phyloP scores from a whole-genome alignment of 2,797 vertebrate species.

The Gobio occitaniae region DNA sequence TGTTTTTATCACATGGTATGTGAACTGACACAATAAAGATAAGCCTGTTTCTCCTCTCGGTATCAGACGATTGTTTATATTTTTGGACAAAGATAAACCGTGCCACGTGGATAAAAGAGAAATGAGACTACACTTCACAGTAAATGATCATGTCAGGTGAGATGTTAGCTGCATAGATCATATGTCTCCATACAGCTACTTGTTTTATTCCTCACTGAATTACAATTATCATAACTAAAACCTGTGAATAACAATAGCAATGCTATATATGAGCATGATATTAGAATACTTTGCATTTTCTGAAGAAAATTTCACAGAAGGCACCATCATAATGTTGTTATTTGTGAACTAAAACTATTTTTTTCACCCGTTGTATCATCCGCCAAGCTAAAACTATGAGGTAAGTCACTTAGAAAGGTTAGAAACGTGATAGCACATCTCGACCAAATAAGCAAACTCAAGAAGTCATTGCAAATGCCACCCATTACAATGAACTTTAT shows the following conservation, averaged over 20 bases:
- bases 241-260: background rate
- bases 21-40: constrained; percentile 4
- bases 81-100: constrained; percentile 7
- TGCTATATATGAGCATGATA: background rate
- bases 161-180: background rate
- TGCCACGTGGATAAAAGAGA: constrained; percentile 1
- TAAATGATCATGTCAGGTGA: constrained; percentile 12
- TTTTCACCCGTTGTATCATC: background rate
- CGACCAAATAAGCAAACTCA: background rate
- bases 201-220: constrained; percentile 4
- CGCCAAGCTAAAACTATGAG: background rate
- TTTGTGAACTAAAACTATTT: background rate
- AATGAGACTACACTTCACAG: background rate
- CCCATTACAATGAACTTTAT: background rate
- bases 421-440: constrained; percentile 1
- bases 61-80: background rate
- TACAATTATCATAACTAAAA: background rate
- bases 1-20: constrained; percentile 19
- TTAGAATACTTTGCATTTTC: background rate
- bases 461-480: background rate
- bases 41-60: background rate
- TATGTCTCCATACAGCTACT: background rate
- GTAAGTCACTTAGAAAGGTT: background rate
- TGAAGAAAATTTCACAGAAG: background rate
- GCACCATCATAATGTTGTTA: background rate